Base-by-base conservation (phyloP, 2,888 invertebrate species). In the Sympetrum striolatum region DNA sequence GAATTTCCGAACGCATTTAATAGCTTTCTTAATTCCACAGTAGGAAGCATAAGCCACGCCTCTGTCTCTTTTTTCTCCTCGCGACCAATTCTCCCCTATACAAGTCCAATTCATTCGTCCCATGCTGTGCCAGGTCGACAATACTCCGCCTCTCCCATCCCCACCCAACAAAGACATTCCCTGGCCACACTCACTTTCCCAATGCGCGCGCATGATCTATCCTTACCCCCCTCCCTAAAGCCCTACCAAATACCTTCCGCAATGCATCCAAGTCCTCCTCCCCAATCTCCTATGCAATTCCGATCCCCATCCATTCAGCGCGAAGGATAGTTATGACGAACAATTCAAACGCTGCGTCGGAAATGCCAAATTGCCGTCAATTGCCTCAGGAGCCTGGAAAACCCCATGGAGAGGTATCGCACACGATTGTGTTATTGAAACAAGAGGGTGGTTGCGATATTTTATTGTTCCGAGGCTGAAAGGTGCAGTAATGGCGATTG, bases 121-220 rank as follows among this genome's bases (percentile, higher is more conserved):
- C 86, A 86, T 60, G 86, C 86, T 64, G 86, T 86, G 86, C 86
- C 86, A 86, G 86, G 86, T 86, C 60, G 86, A 64, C 86, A 53
- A 37, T 80, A n/a, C 80, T 44, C 37, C 86, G 14, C 31, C 58
- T 53, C 15, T 58, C 82, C 31, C 12, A 44, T 14, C 39, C 81
- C 53, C 82, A 31, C 81, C 58, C 58, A 58, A 58, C 82, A 58
- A 25, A 82, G 48, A 81, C 48, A 81, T 35, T 14, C 82, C 82
- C 31, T 31, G 31, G 58, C 53, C 35, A 82, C 82, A 82, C 58
- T 82, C 82, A 58, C 86, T 86, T 86, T 86, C 86, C 86, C 86
- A 86, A 86, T 86, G 86, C 86, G 86, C 86, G 86, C 86, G 86
- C 86, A 86, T 73, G 25, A 73, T 25, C 25, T 73, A 31, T 31